A percentile compares a stretch with the other conserved stretches of the same genome.
Evolutionary conservation across 2,113 vertebrate species (phyloP).

Genomic region (Gobius niger): DNA sequence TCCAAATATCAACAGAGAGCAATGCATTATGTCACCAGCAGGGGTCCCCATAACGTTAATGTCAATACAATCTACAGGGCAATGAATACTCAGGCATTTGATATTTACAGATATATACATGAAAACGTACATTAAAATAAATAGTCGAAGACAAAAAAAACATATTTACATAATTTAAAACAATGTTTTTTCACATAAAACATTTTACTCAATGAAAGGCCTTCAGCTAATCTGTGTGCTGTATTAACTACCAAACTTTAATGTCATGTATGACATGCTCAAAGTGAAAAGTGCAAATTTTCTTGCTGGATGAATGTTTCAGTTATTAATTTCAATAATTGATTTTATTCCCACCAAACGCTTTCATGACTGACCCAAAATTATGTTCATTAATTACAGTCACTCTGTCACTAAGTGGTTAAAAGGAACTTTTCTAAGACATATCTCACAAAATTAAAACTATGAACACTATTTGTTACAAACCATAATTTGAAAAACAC

Average conservation of each 20-base stretch:
- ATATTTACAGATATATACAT: slow-evolving; percentile 78
- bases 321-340: neutral
- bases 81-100: slow-evolving; percentile 35
- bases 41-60: slow-evolving; percentile 59
- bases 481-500: slow-evolving; percentile 42
- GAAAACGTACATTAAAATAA: slow-evolving; percentile 87
- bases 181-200: slow-evolving; percentile 48
- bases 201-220: slow-evolving; percentile 37
- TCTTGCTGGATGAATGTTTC: slow-evolving; percentile 10
- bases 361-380: neutral
- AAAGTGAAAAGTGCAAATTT: slow-evolving; percentile 56
- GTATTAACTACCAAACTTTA: slow-evolving; percentile 1
- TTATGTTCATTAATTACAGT: neutral
- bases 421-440: slow-evolving; percentile 43
- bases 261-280: slow-evolving; percentile 18
- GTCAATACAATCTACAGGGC: slow-evolving; percentile 29
- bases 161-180: slow-evolving; percentile 83
- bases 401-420: slow-evolving; percentile 54
- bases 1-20: slow-evolving; percentile 47
- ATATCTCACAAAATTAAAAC: slow-evolving; percentile 42
- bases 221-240: slow-evolving; percentile 21
- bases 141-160: slow-evolving; percentile 75
- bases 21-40: slow-evolving; percentile 59
- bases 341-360: neutral
- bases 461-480: slow-evolving; percentile 57